Conservation (phyloP, 2,797 vertebrate genomes). For the Pagetopsis macropterus region DNA sequence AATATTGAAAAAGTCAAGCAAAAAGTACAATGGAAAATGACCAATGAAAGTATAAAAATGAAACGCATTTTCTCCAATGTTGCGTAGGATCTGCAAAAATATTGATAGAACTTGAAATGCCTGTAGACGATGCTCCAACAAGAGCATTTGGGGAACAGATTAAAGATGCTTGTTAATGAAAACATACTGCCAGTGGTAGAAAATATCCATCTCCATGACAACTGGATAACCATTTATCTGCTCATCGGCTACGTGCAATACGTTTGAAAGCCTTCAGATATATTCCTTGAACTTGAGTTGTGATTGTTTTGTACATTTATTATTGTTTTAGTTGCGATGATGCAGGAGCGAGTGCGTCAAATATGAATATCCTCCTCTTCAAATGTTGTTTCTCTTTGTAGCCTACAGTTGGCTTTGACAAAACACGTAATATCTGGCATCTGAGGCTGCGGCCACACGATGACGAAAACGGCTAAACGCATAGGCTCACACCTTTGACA, state of each 20-base stretch:
- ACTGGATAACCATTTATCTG: not conserved
- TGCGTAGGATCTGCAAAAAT: too few relatives aligned
- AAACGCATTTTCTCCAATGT: too few relatives aligned
- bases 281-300: not conserved
- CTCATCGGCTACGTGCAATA: not conserved
- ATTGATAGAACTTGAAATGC: not conserved
- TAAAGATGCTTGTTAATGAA: not conserved
- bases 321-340: not conserved
- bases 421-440: not conserved
- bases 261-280: not conserved
- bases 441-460: too few relatives aligned
- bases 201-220: conserved; percentile 6
- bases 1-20: too few relatives aligned
- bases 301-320: not conserved
- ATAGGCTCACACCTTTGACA: not conserved
- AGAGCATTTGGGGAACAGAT: not conserved
- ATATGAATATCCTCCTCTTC: not conserved
- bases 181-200: not conserved
- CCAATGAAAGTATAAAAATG: too few relatives aligned
- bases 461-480: too few relatives aligned
- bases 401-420: not conserved
- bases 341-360: not conserved
- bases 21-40: too few relatives aligned
- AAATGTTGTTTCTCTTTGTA: too few relatives aligned
- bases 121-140: not conserved